Base-by-base conservation (phyloP, 2,113 vertebrate species). In the Vireo altiloquus region DNA sequence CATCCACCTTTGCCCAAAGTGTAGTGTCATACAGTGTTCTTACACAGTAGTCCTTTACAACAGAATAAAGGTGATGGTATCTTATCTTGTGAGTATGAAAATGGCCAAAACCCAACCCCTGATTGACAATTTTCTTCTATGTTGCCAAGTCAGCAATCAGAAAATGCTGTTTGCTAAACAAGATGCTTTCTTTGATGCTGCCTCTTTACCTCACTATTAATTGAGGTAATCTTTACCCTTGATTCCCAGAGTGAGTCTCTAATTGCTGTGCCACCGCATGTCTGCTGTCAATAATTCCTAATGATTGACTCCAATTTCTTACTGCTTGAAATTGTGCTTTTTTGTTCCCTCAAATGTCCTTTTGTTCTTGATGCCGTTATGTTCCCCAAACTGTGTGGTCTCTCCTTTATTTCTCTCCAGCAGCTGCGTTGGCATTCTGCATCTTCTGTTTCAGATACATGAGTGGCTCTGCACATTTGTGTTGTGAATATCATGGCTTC, bases 341-440 rank as follows among this genome's bases (percentile, higher is more conserved):
- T 66, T 87, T 87, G 30, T 86, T 72, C n/a, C 56, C 82, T 90
- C 63, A 77, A 88, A 90, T 7, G 10, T 76, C 40, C 78, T 93
- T 96, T 90, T 93, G 82, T 95, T 94, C 87, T 82, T 21, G 0
- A 47, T 72, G 74, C 53, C 52, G 16, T 39, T 22, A 64, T 31
- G 53, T 52, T 93, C 31, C 50, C 68, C 88, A 53, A 50, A 88
- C 79, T 88, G 94, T 80, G 85, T 92, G 90, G 92, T 88, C 90
- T 85, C 70, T 86, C 47, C 57, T 92, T 92, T 89, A 90, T 94
- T 94, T 95, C 88, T 82, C 66, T 83, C 28, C 49, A 80, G 88
- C 90, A 94, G 85, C 90, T 95, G 95, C 88, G 90, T 76, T 82
- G 82, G 79, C 63, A 77, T 96, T 88, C 39, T 83, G n/a, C 0